Percentiles rank a stretch among this genome's conserved stretches.
These are phyloP conservation scores for Poliocrania exsul DNA, from an alignment of 2,797 vertebrate species.

Conservation along the genomic window DNA sequence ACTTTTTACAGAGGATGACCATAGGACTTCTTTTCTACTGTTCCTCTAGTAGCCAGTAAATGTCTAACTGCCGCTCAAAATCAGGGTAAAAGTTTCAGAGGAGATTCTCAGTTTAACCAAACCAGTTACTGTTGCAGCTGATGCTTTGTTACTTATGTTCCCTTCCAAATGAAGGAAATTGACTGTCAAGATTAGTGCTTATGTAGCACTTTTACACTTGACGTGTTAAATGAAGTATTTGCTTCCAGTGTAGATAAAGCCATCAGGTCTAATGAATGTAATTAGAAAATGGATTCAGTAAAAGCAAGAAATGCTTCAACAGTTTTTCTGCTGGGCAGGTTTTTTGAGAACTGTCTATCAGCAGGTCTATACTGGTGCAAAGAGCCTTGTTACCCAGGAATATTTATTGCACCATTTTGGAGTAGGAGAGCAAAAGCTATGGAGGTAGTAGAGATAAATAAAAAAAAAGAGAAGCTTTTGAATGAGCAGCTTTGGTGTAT, in stretches of 20 bases:
- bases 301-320: neutral
- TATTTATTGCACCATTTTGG: neutral
- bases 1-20: rapidly evolving
- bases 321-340: neutral
- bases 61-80: neutral
- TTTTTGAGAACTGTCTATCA: neutral
- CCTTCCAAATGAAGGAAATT: neutral
- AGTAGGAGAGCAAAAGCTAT: neutral
- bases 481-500: neutral
- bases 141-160: neutral
- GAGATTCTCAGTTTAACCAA: neutral
- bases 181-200: neutral
- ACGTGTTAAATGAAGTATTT: neutral
- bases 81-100: neutral
- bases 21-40: neutral
- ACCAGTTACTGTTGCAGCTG: neutral
- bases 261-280: rapidly evolving
- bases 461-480: neutral
- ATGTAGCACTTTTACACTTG: neutral
- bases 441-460: neutral
- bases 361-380: neutral
- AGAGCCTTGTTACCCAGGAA: neutral
- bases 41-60: neutral
- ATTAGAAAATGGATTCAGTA: neutral
- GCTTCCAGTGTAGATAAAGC: neutral